Evolutionary conservation across 64 coral and sea anemone species (phyloP).

Genomic region (Stichodactyla mertensii): DNA sequence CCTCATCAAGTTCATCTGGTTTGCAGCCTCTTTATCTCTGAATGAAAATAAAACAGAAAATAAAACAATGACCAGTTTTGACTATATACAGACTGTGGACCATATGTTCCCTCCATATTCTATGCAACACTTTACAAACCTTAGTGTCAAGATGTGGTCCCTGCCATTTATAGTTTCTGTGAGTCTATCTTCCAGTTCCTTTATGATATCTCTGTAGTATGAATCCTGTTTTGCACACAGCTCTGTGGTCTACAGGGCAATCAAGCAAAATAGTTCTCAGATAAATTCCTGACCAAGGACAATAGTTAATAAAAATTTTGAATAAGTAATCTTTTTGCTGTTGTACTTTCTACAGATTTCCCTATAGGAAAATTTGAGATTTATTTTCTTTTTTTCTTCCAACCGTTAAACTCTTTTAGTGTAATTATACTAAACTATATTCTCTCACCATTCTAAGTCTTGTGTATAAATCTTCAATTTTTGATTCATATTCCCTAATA

Average conservation of each 20-base stretch:
- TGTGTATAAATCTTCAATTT: conserved; percentile 66
- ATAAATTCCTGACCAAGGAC: too few relatives aligned
- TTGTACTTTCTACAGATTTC: too few relatives aligned
- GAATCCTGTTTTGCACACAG: conserved; percentile 88
- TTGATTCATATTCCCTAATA: conserved; percentile 26
- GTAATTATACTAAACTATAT: too few relatives aligned
- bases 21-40: conserved; percentile 46
- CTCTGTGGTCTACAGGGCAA: conserved; percentile 56
- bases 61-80: not conserved
- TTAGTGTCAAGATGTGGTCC: conserved; percentile 71
- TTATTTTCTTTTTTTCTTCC: not conserved
- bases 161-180: conserved; percentile 76
- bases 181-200: conserved; percentile 70
- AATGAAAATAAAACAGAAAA: not conserved
- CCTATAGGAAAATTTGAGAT: too few relatives aligned
- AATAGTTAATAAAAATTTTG: too few relatives aligned
- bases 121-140: conserved; percentile 2
- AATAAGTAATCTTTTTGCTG: too few relatives aligned
- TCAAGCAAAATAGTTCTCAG: not conserved
- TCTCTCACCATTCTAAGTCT: conserved; percentile 65
- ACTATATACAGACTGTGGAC: too few relatives aligned
- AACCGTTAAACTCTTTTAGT: not conserved
- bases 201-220: conserved; percentile 80
- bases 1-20: conserved; percentile 35
- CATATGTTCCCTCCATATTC: too few relatives aligned